phyloP scores from a whole-genome alignment of 2,113 vertebrate species.

The Empidonax traillii region DNA sequence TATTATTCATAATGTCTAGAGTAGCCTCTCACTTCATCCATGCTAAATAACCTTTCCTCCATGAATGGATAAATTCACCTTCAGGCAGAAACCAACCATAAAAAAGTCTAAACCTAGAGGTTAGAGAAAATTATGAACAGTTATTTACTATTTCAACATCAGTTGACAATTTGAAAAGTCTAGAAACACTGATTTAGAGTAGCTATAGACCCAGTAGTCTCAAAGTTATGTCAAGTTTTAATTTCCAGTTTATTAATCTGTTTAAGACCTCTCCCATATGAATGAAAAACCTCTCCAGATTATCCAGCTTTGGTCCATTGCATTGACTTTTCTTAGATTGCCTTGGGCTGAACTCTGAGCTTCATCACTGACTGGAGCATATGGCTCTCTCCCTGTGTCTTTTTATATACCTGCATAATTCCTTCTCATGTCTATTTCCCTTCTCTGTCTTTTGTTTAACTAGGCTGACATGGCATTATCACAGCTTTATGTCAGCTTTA shows the following conservation, averaged over 20 bases:
- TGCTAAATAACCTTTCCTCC: background rate
- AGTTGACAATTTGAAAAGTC: background rate
- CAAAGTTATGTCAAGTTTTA: background rate
- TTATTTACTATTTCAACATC: background rate
- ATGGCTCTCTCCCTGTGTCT: background rate
- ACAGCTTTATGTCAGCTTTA: background rate
- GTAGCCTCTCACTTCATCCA: background rate
- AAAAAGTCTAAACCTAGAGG: background rate
- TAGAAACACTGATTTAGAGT: background rate
- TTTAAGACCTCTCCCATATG: background rate
- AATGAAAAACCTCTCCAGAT: background rate
- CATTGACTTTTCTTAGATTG: background rate
- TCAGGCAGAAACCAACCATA: background rate
- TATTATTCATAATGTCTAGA: background rate
- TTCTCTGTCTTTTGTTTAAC: background rate
- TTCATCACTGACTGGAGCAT: background rate
- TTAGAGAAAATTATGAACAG: background rate
- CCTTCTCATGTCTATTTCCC: background rate
- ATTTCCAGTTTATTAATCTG: background rate
- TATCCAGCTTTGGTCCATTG: background rate
- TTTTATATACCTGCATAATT: background rate
- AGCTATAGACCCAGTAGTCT: background rate
- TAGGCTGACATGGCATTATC: background rate
- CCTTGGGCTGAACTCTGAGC: background rate
- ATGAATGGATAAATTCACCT: conserved; percentile 9